Base-by-base conservation (phyloP, 2,888 invertebrate genomes). In the Copidosoma aretas region DNA sequence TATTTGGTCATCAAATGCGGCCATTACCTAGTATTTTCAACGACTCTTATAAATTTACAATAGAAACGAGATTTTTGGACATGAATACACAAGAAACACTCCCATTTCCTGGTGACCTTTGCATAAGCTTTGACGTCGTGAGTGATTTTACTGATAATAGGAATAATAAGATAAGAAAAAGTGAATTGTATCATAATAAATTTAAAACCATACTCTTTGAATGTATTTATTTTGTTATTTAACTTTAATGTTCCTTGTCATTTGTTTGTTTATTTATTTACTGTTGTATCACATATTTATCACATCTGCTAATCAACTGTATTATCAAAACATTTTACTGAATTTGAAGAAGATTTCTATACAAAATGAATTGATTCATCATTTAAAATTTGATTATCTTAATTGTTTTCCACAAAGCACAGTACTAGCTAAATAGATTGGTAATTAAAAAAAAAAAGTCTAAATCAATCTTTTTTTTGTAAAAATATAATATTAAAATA, bases 141-240 rank as follows among this genome's bases (percentile, higher is more conserved):
- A 67, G 64, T 64, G 65, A 70, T 60, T 58, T 61, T 57, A 67
- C 43, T 51, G 32, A 51, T 49, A 54, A 51, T 70, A 64, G 64
- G 64, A 22, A 32, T 32, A 32, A 32, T 32, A 32, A 32, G 32
- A 32, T 32, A 32, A 17, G 19, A 46, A 64, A 64, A 59, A 51
- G 39, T 66, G 70, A 74, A 74, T 71, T 76, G 76, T 76, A 75
- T 69, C 66, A 75, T 75, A 75, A 74, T 70, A 75, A 73, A 75
- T 75, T 75, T 71, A 69, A 74, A 41, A 54, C 51, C 62, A 57
- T 61, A 67, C 41, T 67, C 54, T 69, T 69, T 54, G 53, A 65
- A 57, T 46, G n/a, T n/a, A 32, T 24, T 22, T 8, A 39, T 58
- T 41, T 52, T 25, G 39, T 41, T 51, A 39, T 43, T n/a, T 2